phyloP scores from a whole-genome alignment of 2,797 vertebrate genomes.

The Darevskia nairensis region DNA sequence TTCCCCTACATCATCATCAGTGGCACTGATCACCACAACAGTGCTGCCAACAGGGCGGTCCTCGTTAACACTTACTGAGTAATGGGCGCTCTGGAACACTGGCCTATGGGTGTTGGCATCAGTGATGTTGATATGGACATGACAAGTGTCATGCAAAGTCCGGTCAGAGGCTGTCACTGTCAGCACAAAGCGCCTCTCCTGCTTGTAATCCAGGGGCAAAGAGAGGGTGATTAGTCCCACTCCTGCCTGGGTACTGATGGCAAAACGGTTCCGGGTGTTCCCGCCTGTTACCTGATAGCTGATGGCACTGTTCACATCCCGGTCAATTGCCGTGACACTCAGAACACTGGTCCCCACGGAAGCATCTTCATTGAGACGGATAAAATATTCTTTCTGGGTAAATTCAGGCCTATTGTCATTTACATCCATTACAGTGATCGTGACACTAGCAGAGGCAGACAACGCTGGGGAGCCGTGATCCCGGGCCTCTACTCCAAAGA shows the following conservation, averaged over 20 bases:
- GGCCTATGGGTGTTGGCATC: slow-evolving; percentile 97
- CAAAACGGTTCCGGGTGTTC: slow-evolving; percentile 96
- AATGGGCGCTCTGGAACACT: slow-evolving; percentile 97
- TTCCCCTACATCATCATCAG: slow-evolving; percentile 96
- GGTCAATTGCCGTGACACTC: slow-evolving; percentile 92
- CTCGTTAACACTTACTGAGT: slow-evolving; percentile 94
- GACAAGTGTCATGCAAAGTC: slow-evolving; percentile 94
- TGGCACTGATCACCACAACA: slow-evolving; percentile 95
- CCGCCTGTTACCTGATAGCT: slow-evolving; percentile 98
- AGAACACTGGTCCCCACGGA: slow-evolving; percentile 93
- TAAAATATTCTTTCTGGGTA: slow-evolving; percentile 92
- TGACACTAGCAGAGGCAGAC: slow-evolving; percentile 94
- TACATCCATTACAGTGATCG: slow-evolving; percentile 96
- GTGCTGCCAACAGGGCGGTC: slow-evolving; percentile 93
- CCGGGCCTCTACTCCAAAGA: slow-evolving; percentile 94
- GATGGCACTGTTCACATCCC: slow-evolving; percentile 95
- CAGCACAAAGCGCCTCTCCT: slow-evolving; percentile 94
- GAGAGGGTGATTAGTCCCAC: slow-evolving; percentile 91
- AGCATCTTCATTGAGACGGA: slow-evolving; percentile 95
- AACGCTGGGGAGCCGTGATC: slow-evolving; percentile 93
- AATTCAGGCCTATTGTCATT: slow-evolving; percentile 98
- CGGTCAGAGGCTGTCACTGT: slow-evolving; percentile 96
- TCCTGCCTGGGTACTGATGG: slow-evolving; percentile 94
- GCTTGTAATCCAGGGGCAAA: slow-evolving; percentile 96
- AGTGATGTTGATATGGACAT: slow-evolving; percentile 96